Percentiles rank a stretch among this genome's conserved stretches.
Conservation (phyloP, 1,140 invertebrate genomes). For the Drosophila ogumai region DNA sequence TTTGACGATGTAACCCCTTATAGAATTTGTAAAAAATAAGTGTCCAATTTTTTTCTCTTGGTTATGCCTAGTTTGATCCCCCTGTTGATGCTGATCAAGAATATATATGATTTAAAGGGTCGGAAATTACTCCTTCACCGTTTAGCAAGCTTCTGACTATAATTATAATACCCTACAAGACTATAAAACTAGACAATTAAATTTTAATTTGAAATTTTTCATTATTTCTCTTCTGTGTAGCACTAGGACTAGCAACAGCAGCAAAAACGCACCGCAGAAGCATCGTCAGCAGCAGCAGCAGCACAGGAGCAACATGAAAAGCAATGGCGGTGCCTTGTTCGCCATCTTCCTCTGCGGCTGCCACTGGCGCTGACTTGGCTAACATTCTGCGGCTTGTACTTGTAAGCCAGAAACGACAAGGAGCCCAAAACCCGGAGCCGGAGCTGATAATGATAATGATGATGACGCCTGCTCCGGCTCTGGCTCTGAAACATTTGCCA, state of each 20-base stretch:
- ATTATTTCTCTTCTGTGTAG: constrained; percentile 1
- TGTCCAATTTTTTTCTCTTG: no score
- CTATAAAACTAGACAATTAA: neutral
- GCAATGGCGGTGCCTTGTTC: constrained; percentile 30
- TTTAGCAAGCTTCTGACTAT: no score
- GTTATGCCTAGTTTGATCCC: neutral
- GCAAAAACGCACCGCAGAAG: neutral
- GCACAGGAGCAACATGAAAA: constrained; percentile 32
- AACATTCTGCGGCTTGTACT: constrained; percentile 39
- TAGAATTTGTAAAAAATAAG: no score
- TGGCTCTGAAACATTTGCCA: constrained; percentile 52
- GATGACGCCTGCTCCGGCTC: constrained; percentile 13
- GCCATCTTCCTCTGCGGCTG: constrained; percentile 26
- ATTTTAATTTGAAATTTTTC: neutral
- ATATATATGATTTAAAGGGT: neutral
- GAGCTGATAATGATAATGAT: constrained; percentile 72
- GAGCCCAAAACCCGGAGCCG: constrained; percentile 9
- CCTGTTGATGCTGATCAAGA: neutral
- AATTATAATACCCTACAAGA: neutral
- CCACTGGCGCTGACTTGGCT: constrained; percentile 38
- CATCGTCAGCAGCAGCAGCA: constrained; percentile 8
- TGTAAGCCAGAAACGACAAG: constrained; percentile 51
- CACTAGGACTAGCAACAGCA: constrained; percentile 2
- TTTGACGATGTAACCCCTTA: no score
- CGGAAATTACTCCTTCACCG: neutral